Conservation (phyloP, 30 jellyfish, hydroid and myxozoan species). For the Euphysa ruthae region DNA sequence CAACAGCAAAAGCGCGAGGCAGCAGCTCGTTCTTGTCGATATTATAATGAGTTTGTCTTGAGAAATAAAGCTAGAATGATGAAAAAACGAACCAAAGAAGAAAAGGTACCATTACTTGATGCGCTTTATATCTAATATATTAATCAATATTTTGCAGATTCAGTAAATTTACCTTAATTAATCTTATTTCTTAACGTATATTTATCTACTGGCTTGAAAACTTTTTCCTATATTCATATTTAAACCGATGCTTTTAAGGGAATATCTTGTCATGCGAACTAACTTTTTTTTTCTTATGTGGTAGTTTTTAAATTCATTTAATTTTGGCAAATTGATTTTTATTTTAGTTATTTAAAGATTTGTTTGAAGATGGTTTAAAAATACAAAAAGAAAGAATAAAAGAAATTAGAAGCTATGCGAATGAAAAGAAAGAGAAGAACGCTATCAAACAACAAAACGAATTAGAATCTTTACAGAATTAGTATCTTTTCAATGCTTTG, state of each 20-base stretch:
- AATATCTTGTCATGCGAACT: too few species aligned
- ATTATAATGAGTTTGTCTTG: conserved; percentile 69
- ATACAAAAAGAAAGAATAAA: conserved; percentile 68
- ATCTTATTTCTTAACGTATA: too few species aligned
- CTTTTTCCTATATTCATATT: too few species aligned
- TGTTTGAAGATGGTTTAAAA: conserved; percentile 81
- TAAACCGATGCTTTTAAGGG: too few species aligned
- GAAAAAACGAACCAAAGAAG: conserved; percentile 66
- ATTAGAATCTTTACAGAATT: conserved; percentile 74
- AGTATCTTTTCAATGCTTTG: conserved; percentile 44
- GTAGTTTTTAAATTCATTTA: background rate
- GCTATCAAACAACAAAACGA: conserved; percentile 74
- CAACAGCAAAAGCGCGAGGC: conserved; percentile 64
- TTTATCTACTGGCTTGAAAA: too few species aligned
- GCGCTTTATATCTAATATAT: too few species aligned
- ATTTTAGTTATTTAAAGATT: conserved; percentile 54
- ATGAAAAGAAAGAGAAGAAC: conserved; percentile 63
- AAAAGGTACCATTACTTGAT: too few species aligned
- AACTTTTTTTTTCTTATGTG: background rate
- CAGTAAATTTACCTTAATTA: too few species aligned
- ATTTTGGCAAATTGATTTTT: background rate
- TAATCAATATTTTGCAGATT: too few species aligned
- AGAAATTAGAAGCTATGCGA: conserved; percentile 68
- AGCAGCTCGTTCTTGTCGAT: conserved; percentile 83
- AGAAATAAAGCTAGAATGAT: conserved; percentile 70